Conservation (phyloP, 1,140 invertebrate genomes). For the Drosophila kohkoa region DNA sequence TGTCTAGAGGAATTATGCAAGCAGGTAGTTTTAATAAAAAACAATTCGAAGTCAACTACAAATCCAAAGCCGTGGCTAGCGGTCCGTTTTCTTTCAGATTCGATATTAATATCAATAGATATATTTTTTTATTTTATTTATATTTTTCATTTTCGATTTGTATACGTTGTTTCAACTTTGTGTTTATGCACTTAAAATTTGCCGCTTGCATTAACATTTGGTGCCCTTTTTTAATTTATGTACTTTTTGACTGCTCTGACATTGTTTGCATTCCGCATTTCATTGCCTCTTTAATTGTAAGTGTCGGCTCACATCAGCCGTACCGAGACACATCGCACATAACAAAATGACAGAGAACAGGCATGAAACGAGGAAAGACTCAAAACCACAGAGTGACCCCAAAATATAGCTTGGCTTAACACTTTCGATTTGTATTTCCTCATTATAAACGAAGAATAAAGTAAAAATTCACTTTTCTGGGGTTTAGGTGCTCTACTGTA, state of each 20-base stretch:
- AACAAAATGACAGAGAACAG: constrained; percentile 3
- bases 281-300: constrained; percentile 75
- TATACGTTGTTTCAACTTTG: constrained; percentile 24
- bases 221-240: constrained; percentile 69
- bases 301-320: constrained; percentile 65
- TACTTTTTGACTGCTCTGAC: constrained; percentile 36
- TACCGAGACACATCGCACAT: constrained; percentile 48
- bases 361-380: constrained; percentile 9
- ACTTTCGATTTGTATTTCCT: constrained; percentile 80
- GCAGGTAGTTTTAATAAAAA: constrained; percentile 36
- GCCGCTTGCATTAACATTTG: constrained; percentile 64
- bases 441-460: constrained; percentile 64
- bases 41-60: constrained; percentile 59
- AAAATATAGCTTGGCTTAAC: constrained; percentile 69
- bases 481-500: constrained; percentile 18
- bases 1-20: constrained; percentile 65
- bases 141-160: not conserved
- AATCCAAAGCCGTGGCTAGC: not conserved
- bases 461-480: constrained; percentile 57
- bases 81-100: not conserved
- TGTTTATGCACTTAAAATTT: constrained; percentile 58
- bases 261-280: constrained; percentile 56
- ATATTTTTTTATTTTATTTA: not conserved
- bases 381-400: constrained; percentile 47
- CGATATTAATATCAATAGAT: not conserved